Conservation (phyloP, 2,888 invertebrate genomes). For the Smittia sp. region DNA sequence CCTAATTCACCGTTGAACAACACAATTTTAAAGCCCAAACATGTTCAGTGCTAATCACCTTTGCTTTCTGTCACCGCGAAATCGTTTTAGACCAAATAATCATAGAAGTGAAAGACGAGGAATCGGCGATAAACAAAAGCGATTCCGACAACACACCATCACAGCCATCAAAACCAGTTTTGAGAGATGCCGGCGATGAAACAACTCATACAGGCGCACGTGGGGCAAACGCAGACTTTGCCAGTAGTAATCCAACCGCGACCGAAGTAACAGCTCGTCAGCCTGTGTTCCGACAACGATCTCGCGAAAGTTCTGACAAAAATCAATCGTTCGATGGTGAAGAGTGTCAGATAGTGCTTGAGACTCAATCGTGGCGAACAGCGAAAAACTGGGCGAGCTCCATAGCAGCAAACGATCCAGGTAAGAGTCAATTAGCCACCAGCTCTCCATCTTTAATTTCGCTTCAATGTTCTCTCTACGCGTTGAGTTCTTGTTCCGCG, state of each 20-base stretch:
- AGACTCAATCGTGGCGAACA: not conserved
- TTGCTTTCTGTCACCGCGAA: too few species aligned
- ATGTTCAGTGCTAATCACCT: too few species aligned
- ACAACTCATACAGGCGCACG: slow-evolving; percentile 26
- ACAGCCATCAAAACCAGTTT: slow-evolving; percentile 30
- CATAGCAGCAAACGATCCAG: not conserved
- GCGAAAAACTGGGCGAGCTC: not conserved
- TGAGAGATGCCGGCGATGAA: slow-evolving; percentile 9
- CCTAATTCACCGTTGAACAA: too few species aligned
- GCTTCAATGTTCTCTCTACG: slow-evolving; percentile 9
- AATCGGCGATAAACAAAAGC: not conserved
- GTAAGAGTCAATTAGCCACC: not conserved
- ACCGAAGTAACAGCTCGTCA: not conserved
- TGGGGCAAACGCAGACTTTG: not conserved
- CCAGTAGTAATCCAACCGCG: slow-evolving; percentile 29
- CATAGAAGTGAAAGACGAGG: not conserved
- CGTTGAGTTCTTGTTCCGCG: not conserved
- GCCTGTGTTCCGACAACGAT: not conserved
- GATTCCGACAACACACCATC: not conserved
- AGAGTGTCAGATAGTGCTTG: not conserved
- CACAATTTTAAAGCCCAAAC: too few species aligned
- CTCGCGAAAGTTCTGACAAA: not conserved
- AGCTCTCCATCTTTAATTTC: not conserved
- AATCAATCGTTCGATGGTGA: not conserved
- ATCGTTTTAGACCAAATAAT: too few species aligned